Evolutionary conservation across 2,888 invertebrate genomes (phyloP), one percentile per base, ranked within the genome.

Genomic region (Diploptera punctata): DNA sequence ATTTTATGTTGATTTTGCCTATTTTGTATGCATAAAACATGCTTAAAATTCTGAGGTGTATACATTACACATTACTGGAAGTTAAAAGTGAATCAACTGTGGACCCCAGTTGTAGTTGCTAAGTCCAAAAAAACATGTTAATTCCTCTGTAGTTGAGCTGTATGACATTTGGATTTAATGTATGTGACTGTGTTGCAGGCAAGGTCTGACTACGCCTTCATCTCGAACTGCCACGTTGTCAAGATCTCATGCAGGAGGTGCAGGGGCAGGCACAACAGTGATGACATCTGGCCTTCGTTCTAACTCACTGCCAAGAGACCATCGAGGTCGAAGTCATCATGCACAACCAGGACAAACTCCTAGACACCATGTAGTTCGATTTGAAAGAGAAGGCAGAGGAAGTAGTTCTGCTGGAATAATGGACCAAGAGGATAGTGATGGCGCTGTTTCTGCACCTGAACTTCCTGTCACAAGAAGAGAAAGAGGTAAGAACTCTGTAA

Each of bases 371-470:
- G 75, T 78, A 76, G 81, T 80, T 67, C 78, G 79, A 69, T 82
- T 79, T 77, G 81, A 78, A 75, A 78, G 78, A 75, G 83, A 81
- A 76, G 80, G 80, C 3, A 33, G 75, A 10, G 72, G 74, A 44
- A 38, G 31, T 26, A 19, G 70, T 31, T 71, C 77, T 74, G 67
- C 77, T 74, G 72, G 79, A 74, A 83, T 89, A 54, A 81, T 85
- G 18, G 89, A 89, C 76, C 90, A 91, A 82, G 93, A 93, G 80
- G 93, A 93, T 81, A 89, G 90, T 78, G 93, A 93, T 81, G 93
- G 92, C 67, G 91, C 92, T 74, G 86, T 92, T 73, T 93, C 92
- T 65, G 93, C 93, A 21, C 93, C 93, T 19, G 94, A 94, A 84
- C 88, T 93, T 83, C 91, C 93, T 68, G 82, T 87, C 81, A 83